phyloP scores from a whole-genome alignment of 2,113 vertebrate genomes.

The Alethe diademata region DNA sequence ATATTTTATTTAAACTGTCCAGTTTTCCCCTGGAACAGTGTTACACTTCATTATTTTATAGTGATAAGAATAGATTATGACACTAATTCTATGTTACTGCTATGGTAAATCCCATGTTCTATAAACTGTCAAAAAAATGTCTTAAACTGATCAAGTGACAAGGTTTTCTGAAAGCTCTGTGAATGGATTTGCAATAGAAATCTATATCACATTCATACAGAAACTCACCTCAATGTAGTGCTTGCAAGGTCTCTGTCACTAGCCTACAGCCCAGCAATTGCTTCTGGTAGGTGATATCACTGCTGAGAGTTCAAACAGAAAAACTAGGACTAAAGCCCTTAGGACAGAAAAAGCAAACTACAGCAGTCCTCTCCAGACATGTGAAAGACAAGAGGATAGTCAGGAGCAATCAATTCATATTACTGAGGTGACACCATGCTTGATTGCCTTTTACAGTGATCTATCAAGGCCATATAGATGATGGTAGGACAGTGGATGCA shows the following conservation, averaged over 20 bases:
- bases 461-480: not conserved
- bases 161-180: not conserved
- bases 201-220: not conserved
- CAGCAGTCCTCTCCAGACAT: not conserved
- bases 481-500: not conserved
- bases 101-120: not conserved
- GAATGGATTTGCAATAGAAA: not conserved
- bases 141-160: not conserved
- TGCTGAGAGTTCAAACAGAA: not conserved
- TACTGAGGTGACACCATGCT: not conserved
- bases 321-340: not conserved
- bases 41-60: not conserved
- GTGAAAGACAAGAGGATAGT: not conserved
- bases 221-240: not conserved
- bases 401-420: not conserved
- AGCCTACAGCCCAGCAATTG: not conserved
- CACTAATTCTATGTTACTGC: not conserved
- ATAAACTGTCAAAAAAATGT: not conserved
- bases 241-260: not conserved
- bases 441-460: not conserved
- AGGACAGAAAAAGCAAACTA: not conserved
- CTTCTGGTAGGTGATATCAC: not conserved
- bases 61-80: not conserved
- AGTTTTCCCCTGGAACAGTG: not conserved
- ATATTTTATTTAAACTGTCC: not conserved